phyloP scores from a whole-genome alignment of 2,797 vertebrate genomes.

The Trachops cirrhosus region DNA sequence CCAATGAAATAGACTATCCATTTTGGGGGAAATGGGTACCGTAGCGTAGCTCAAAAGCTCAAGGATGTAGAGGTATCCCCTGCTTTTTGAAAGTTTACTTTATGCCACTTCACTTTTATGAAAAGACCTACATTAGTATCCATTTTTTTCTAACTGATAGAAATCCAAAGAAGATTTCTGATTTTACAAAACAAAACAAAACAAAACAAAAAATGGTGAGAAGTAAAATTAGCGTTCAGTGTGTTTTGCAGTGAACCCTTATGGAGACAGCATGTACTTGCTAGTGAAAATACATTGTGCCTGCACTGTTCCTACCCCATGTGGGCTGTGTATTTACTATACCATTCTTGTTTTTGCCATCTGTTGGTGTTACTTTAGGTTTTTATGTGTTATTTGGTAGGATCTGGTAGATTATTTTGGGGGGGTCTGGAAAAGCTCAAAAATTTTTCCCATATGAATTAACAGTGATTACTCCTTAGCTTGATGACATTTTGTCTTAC shows the following conservation, averaged over 20 bases:
- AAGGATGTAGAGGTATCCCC: not conserved
- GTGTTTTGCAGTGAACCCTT: not conserved
- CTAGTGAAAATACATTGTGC: not conserved
- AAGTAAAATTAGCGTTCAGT: not conserved
- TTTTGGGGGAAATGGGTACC: not conserved
- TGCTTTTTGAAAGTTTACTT: not conserved
- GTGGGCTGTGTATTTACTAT: not conserved
- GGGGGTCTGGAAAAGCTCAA: not conserved
- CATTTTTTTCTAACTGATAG: not conserved
- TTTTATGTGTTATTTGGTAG: not conserved
- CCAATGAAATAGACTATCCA: not conserved
- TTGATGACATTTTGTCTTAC: not conserved
- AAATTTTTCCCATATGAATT: too few species aligned
- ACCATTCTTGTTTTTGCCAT: not conserved
- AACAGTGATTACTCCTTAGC: not conserved
- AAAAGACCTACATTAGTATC: not conserved
- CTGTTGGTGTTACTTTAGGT: not conserved
- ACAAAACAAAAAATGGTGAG: not conserved
- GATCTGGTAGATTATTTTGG: not conserved
- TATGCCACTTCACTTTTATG: not conserved
- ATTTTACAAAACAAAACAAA: not conserved
- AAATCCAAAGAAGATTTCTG: not conserved
- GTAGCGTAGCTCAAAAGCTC: not conserved
- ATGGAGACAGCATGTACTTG: not conserved
- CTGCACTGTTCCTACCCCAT: not conserved